Evolutionary conservation across 2,888 invertebrate genomes (phyloP).

Genomic region (Diarsia rubi): DNA sequence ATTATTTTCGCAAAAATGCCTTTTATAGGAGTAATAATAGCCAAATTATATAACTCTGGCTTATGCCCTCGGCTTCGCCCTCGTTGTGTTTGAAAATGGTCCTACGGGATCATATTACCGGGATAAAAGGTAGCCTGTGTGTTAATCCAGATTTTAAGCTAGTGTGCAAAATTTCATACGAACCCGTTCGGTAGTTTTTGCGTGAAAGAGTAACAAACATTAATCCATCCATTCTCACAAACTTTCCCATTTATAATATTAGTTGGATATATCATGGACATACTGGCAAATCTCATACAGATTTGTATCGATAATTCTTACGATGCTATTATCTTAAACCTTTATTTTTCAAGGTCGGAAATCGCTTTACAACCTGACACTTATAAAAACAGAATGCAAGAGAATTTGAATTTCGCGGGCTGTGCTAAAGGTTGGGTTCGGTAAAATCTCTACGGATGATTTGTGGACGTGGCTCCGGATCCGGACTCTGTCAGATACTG

Average conservation of each 20-base stretch:
- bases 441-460: neutral
- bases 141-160: too few relatives aligned
- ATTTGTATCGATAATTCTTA: neutral
- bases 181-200: too few relatives aligned
- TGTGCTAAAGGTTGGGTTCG: neutral
- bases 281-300: neutral
- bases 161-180: too few relatives aligned
- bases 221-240: too few relatives aligned
- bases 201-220: too few relatives aligned
- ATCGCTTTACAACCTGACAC: neutral
- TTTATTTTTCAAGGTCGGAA: neutral
- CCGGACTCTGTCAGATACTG: neutral
- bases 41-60: neutral
- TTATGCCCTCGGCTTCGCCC: too few relatives aligned
- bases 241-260: too few relatives aligned
- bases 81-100: too few relatives aligned
- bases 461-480: neutral
- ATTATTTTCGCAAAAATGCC: neutral
- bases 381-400: neutral
- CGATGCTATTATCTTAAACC: neutral
- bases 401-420: neutral
- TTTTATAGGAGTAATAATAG: neutral
- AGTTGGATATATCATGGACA: too few relatives aligned
- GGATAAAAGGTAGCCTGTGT: too few relatives aligned
- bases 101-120: too few relatives aligned